Percentiles rank a stretch among this genome's conserved stretches.
Evolutionary conservation across 2,888 invertebrate species (phyloP).

Genomic region (Piscicola geometra): DNA sequence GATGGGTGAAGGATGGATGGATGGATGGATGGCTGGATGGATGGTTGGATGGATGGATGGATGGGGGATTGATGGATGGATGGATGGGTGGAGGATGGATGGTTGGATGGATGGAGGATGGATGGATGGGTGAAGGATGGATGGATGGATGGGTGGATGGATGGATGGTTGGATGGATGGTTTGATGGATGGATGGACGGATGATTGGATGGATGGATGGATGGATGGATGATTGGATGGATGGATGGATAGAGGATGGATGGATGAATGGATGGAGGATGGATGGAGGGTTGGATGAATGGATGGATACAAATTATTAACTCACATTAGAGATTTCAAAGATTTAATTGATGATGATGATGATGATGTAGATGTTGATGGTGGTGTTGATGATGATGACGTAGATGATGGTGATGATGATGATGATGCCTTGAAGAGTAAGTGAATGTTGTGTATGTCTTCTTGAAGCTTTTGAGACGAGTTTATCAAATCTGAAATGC

Average conservation of each 20-base stretch:
- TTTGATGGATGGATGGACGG: not conserved
- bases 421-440: no score
- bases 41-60: not conserved
- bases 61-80: no score
- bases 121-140: not conserved
- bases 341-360: not conserved
- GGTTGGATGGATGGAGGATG: no score
- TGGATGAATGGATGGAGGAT: constrained; percentile 4
- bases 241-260: not conserved
- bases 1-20: not conserved
- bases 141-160: constrained; percentile 1
- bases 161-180: not conserved
- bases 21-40: not conserved
- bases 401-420: no score
- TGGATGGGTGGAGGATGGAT: no score
- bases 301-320: not conserved
- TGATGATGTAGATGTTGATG: no score
- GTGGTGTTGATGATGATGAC: no score
- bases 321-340: not conserved
- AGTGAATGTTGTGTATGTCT: no score
- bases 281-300: not conserved
- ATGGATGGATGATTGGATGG: not conserved
- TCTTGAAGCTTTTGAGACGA: no score
- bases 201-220: not conserved
- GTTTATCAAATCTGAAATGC: no score